Conservation (phyloP, 2,797 vertebrate species). For the Girardinus metallicus region DNA sequence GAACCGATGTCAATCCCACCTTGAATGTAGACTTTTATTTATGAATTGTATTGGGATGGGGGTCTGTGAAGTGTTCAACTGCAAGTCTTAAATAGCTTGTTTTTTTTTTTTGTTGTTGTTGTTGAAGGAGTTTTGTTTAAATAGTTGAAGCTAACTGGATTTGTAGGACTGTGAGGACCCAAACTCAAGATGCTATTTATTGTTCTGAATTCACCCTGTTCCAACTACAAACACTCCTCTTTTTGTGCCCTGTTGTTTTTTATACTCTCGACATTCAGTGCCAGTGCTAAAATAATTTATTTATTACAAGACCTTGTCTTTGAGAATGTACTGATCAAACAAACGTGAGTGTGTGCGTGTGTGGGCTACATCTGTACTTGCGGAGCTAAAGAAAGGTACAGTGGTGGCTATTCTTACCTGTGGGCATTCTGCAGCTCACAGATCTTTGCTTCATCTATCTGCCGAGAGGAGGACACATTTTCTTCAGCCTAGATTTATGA, state of each 20-base stretch:
- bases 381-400: constrained; percentile 52
- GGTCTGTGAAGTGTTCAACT: constrained; percentile 24
- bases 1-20: constrained; percentile 43
- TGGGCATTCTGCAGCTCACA: constrained; percentile 19
- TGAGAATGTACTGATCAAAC: constrained; percentile 66
- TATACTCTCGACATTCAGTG: constrained; percentile 44
- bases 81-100: constrained; percentile 49
- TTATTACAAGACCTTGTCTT: constrained; percentile 59
- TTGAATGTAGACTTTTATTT: constrained; percentile 73
- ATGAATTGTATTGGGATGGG: constrained; percentile 40
- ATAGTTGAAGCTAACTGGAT: constrained; percentile 69
- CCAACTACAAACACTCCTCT: constrained; percentile 50
- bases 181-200: constrained; percentile 54
- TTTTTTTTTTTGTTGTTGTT: constrained; percentile 48
- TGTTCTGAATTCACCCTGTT: constrained; percentile 46
- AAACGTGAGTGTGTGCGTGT: neutral
- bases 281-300: constrained; percentile 67
- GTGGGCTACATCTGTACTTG: constrained; percentile 45
- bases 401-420: constrained; percentile 10
- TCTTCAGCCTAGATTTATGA: constrained; percentile 11
- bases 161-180: constrained; percentile 60
- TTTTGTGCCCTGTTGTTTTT: constrained; percentile 46
- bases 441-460: constrained; percentile 25
- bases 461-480: constrained; percentile 1
- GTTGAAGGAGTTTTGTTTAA: constrained; percentile 50